phyloP scores from a whole-genome alignment of 2,797 vertebrate species.

The Acrossocheilus fasciatus region DNA sequence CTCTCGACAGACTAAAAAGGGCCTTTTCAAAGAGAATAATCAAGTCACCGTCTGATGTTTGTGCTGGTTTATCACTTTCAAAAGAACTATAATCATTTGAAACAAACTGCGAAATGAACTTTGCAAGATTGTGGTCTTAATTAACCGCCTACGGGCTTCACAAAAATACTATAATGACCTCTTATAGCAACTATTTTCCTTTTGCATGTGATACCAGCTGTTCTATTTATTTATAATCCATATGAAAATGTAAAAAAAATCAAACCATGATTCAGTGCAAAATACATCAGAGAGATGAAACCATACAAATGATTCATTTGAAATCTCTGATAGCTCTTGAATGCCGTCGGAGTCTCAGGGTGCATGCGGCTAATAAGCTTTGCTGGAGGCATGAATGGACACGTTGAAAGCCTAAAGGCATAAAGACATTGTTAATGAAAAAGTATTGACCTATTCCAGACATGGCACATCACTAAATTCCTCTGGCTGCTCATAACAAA shows the following conservation, averaged over 20 bases:
- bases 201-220: neutral
- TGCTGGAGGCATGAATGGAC: conserved; percentile 17
- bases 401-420: conserved; percentile 25
- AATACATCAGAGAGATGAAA: neutral
- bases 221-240: conserved; percentile 16
- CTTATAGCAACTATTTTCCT: neutral
- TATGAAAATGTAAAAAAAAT: neutral
- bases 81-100: neutral
- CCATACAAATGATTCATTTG: neutral
- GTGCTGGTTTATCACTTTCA: neutral
- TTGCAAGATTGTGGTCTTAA: neutral
- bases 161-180: neutral
- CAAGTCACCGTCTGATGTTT: neutral
- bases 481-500: conserved; percentile 13
- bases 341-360: neutral
- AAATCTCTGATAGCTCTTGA: conserved; percentile 6
- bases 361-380: conserved; percentile 12
- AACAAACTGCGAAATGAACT: neutral
- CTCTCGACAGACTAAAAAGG: neutral
- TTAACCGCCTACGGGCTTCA: neutral
- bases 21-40: neutral
- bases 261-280: conserved; percentile 10
- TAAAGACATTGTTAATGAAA: conserved; percentile 33
- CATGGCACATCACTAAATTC: conserved; percentile 23
- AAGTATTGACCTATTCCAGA: conserved; percentile 42